Conservation (phyloP, 2,888 invertebrate species). For the Monopis laevigella region DNA sequence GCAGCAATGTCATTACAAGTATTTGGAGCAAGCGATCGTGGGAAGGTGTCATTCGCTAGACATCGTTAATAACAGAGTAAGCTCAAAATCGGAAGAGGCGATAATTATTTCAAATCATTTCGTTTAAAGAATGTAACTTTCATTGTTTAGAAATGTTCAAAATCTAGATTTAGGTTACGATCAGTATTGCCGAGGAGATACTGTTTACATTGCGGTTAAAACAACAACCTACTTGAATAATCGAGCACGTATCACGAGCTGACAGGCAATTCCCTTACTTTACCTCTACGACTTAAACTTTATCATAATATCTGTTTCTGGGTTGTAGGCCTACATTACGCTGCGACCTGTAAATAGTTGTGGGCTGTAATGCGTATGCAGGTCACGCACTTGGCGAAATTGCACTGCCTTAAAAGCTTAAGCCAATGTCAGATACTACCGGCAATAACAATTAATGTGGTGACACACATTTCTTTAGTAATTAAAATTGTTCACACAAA, state of each 20-base stretch:
- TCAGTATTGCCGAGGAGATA: slow-evolving; percentile 2
- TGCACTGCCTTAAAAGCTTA: slow-evolving; percentile 25
- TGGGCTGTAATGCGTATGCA: slow-evolving; percentile 27
- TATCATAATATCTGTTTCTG: slow-evolving; percentile 47
- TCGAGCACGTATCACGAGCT: slow-evolving; percentile 43
- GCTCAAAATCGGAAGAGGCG: slow-evolving; percentile 32
- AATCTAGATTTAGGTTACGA: slow-evolving; percentile 2
- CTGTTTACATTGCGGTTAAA: slow-evolving; percentile 38
- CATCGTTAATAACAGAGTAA: slow-evolving; percentile 34
- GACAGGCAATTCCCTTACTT: slow-evolving; percentile 50
- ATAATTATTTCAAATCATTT: not conserved
- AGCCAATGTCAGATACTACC: slow-evolving; percentile 2
- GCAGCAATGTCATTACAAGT: slow-evolving; percentile 32
- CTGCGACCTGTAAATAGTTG: slow-evolving; percentile 9
- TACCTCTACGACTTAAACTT: slow-evolving; percentile 40
- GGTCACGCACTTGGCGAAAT: slow-evolving; percentile 41
- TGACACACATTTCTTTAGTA: slow-evolving; percentile 6
- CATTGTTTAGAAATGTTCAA: not conserved
- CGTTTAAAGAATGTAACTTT: not conserved
- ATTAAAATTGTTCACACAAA: too few relatives aligned
- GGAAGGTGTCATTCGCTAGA: slow-evolving; percentile 40
- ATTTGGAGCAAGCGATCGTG: slow-evolving; percentile 56
- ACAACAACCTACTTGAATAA: slow-evolving; percentile 41
- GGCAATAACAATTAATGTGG: slow-evolving; percentile 5
- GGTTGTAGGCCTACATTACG: slow-evolving; percentile 28